phyloP scores from a whole-genome alignment of 2,113 vertebrate genomes.

The Eulemur macaco region DNA sequence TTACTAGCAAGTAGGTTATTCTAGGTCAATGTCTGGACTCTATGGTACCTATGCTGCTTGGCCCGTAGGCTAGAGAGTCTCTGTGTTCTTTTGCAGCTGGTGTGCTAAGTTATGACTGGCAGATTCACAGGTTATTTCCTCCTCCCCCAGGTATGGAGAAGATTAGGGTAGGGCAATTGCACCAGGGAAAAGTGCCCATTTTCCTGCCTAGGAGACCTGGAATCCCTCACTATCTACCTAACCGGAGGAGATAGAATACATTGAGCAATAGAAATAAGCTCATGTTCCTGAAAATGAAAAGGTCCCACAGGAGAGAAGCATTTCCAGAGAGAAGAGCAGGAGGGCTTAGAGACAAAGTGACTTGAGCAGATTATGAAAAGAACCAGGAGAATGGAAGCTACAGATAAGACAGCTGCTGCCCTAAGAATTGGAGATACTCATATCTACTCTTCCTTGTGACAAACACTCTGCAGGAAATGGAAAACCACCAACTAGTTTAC shows the following conservation, averaged over 20 bases:
- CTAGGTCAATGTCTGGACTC: no score
- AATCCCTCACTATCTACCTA: no score
- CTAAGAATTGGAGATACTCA: constrained; percentile 86
- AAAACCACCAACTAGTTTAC: background rate
- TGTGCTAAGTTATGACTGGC: no score
- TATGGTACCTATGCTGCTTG: no score
- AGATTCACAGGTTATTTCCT: no score
- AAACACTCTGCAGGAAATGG: constrained; percentile 43
- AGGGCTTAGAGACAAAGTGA: constrained; percentile 91
- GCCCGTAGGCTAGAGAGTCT: no score
- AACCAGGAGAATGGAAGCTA: constrained; percentile 88
- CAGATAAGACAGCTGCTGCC: constrained; percentile 87
- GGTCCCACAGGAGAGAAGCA: constrained; percentile 87
- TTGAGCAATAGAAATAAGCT: constrained; percentile 89
- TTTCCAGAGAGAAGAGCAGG: constrained; percentile 92
- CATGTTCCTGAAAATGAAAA: constrained; percentile 88
- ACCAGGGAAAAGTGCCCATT: no score
- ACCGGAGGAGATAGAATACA: constrained; percentile 85
- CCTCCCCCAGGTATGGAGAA: no score
- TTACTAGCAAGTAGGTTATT: no score
- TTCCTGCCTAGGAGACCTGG: no score
- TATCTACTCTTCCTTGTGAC: constrained; percentile 24
- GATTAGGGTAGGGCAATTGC: no score
- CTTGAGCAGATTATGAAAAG: constrained; percentile 94
- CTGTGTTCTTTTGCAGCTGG: no score